phyloP scores from a whole-genome alignment of 2,888 invertebrate species.

The Bibio marci region DNA sequence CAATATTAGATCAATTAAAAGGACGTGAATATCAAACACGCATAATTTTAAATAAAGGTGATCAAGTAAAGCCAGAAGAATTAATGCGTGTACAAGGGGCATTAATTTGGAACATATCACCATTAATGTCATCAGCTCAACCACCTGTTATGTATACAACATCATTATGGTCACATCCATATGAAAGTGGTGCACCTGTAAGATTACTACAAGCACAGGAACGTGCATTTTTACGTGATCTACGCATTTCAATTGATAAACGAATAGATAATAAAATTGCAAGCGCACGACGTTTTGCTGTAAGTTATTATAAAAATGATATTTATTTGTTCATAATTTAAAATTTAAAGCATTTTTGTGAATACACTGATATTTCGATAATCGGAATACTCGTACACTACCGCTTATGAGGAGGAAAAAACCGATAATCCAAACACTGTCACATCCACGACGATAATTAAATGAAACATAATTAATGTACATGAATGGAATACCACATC shows the following conservation, averaged over 20 bases:
- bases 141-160: constrained; percentile 86
- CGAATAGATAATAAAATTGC: constrained; percentile 88
- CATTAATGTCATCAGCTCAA: constrained; percentile 84
- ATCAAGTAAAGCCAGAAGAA: constrained; percentile 81
- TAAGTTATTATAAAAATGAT: constrained; percentile 34
- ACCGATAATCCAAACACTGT: too few species aligned
- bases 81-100: constrained; percentile 86
- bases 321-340: background rate
- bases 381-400: too few species aligned
- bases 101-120: constrained; percentile 93
- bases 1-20: constrained; percentile 85
- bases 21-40: constrained; percentile 86
- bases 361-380: too few species aligned
- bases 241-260: constrained; percentile 70
- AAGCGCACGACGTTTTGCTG: constrained; percentile 87
- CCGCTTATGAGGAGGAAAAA: too few species aligned
- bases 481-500: too few species aligned
- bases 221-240: constrained; percentile 67
- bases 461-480: too few species aligned
- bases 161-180: constrained; percentile 75
- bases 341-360: too few species aligned
- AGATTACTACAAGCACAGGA: constrained; percentile 77
- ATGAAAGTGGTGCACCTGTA: constrained; percentile 63
- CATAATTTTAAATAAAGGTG: constrained; percentile 87
- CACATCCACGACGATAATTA: too few species aligned